Percentiles rank a stretch among this genome's conserved stretches.
These are phyloP conservation scores for Hydraecia micacea DNA, from an alignment of 2,888 invertebrate genomes.

Conservation along the genomic window DNA sequence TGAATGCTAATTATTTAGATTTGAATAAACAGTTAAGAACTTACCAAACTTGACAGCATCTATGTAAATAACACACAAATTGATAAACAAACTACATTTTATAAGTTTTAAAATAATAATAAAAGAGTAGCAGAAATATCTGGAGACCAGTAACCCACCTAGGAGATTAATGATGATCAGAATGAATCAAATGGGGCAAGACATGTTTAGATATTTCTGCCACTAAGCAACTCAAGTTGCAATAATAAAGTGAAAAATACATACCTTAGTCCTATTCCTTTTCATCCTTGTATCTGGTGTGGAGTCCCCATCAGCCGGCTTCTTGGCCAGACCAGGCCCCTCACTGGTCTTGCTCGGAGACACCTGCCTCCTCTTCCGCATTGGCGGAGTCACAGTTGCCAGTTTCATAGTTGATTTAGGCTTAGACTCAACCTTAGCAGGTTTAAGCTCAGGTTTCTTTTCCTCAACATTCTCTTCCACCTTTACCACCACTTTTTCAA, in stretches of 20 bases:
- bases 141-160: not conserved
- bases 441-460: slow-evolving; percentile 75
- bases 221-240: not conserved
- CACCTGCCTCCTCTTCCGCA: slow-evolving; percentile 89
- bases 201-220: slow-evolving; percentile 9
- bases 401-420: slow-evolving; percentile 89
- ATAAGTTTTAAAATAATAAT: not conserved
- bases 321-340: slow-evolving; percentile 81
- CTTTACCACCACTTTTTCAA: slow-evolving; percentile 72
- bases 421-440: slow-evolving; percentile 78
- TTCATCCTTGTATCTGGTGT: slow-evolving; percentile 85
- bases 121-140: slow-evolving; percentile 10
- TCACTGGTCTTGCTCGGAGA: slow-evolving; percentile 83
- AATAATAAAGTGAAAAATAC: slow-evolving; percentile 31
- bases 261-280: slow-evolving; percentile 87
- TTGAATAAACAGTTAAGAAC: not conserved
- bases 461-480: slow-evolving; percentile 80
- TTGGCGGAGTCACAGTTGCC: slow-evolving; percentile 90
- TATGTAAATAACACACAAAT: slow-evolving; percentile 32
- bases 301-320: slow-evolving; percentile 78
- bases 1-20: slow-evolving; percentile 1
- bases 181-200: not conserved
- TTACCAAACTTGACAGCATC: slow-evolving; percentile 34
- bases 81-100: not conserved
- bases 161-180: not conserved